Evolutionary conservation across 2,888 invertebrate species (phyloP).

Genomic region (Monoplex corrugatus): DNA sequence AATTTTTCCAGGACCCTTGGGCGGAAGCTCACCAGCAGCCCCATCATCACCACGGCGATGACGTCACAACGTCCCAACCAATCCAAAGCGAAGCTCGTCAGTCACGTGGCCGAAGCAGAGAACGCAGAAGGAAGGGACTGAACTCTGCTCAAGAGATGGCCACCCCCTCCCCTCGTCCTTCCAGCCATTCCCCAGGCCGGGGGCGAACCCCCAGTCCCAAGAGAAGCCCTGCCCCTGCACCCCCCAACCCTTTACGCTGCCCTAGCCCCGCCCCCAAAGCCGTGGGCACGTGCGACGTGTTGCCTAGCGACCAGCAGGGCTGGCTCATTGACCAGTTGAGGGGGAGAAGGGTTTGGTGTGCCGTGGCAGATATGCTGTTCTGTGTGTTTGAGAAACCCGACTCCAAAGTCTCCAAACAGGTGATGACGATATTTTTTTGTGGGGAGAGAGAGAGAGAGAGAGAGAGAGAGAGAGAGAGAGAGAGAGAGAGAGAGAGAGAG

Average conservation of each 20-base stretch:
- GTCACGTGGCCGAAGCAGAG: conserved; percentile 19
- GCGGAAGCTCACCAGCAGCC: not conserved
- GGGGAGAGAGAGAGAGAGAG: not conserved
- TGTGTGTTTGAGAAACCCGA: conserved; percentile 70
- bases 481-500: not conserved
- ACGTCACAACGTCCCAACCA: conserved; percentile 7
- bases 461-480: not conserved
- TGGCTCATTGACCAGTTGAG: conserved; percentile 71
- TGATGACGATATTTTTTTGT: conserved; percentile 41
- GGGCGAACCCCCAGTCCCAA: conserved; percentile 40
- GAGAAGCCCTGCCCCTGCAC: conserved; percentile 32
- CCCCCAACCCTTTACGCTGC: conserved; percentile 34
- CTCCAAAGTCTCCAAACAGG: conserved; percentile 64
- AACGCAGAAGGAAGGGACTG: not conserved
- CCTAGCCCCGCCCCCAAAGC: conserved; percentile 51
- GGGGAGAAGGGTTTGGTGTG: conserved; percentile 67
- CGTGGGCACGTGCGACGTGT: conserved; percentile 66
- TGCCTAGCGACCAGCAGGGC: conserved; percentile 68
- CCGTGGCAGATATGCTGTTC: conserved; percentile 71
- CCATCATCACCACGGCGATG: not conserved
- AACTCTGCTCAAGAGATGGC: not conserved
- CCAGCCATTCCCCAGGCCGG: conserved; percentile 2
- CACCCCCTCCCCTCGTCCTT: not conserved
- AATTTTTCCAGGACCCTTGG: conserved; percentile 11
- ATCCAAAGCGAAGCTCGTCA: not conserved